Evolutionary conservation across 2,888 invertebrate species (phyloP), one percentile per base, ranked within the genome.

Genomic region (Salpingus planirostris): DNA sequence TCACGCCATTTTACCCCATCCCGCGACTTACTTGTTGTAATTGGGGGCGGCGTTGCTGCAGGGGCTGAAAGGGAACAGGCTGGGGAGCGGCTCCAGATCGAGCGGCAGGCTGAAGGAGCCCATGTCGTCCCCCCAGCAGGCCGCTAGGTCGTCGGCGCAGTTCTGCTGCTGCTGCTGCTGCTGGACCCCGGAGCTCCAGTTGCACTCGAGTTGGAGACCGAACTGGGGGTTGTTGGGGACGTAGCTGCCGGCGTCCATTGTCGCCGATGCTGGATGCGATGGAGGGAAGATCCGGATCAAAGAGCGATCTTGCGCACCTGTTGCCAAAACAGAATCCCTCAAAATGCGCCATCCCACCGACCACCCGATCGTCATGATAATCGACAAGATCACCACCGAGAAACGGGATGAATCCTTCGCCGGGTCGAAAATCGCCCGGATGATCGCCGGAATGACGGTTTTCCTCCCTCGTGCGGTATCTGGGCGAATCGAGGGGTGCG

Each of bases 31-130:
- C 80, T 82, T 84, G n/a, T n/a, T n/a, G 69, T 84, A 86, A 29
- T 27, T 35, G 29, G 38, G 42, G 13, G 70, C 69, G 3, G 48
- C 52, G 36, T 78, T 78, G 36, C 83, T 76, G 59, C 84, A 84
- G 0, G 89, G 87, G 27, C 87, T 85, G 64, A 90, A 88, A 2
- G 89, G 82, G 52, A 91, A 89, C 31, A 91, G 74, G 36, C 81
- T 82, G 0, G 90, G 87, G 45, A 91, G 63, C 4, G 89, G 88
- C 56, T 92, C 91, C 57, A 91, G 70, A 57, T 91, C 91, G 48
- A 90, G 75, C 13, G 88, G 85, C 49, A 90, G 64, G 1, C 87
- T 80, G 66, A 88, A 89, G 21, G 86, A 83, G 31, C 83, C 85
- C 77, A 87, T 86, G 64, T 87, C 87, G 65, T 86, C 86, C 40